Conservation (phyloP, 2,888 invertebrate genomes). For the Drosophila kanekoi region DNA sequence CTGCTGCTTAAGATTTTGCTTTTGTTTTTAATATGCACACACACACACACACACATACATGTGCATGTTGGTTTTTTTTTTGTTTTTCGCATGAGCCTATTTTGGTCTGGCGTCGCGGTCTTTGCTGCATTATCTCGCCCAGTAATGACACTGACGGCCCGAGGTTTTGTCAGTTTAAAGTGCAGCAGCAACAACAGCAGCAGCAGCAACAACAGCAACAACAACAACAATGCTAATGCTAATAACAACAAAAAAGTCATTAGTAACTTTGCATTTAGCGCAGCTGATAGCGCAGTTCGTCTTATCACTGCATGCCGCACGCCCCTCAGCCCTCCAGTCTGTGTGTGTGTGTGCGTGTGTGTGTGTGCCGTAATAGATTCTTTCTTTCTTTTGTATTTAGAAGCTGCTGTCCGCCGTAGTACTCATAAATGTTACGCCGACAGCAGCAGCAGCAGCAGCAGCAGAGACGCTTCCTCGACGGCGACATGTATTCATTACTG, state of each 20-base stretch:
- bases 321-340: neutral
- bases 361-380: slow-evolving; percentile 69
- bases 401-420: slow-evolving; percentile 19
- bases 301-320: slow-evolving; percentile 43
- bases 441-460: slow-evolving; percentile 13
- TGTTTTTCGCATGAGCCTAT: slow-evolving; percentile 52
- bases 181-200: slow-evolving; percentile 46
- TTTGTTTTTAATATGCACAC: slow-evolving; percentile 4
- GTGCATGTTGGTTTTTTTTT: neutral
- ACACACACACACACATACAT: no score
- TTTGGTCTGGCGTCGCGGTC: slow-evolving; percentile 40
- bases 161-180: slow-evolving; percentile 60
- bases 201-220: slow-evolving; percentile 46
- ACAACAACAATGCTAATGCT: neutral
- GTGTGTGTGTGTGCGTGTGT: neutral
- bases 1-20: slow-evolving; percentile 1
- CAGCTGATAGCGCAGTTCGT: slow-evolving; percentile 66
- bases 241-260: slow-evolving; percentile 64
- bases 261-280: slow-evolving; percentile 75
- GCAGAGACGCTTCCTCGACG: slow-evolving; percentile 52
- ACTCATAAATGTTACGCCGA: slow-evolving; percentile 34
- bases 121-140: slow-evolving; percentile 60
- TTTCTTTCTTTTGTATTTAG: slow-evolving; percentile 49
- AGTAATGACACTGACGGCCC: slow-evolving; percentile 73
- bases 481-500: slow-evolving; percentile 80